Evolutionary conservation across 2,113 vertebrate species (phyloP).

Genomic region (Pionites leucogaster): DNA sequence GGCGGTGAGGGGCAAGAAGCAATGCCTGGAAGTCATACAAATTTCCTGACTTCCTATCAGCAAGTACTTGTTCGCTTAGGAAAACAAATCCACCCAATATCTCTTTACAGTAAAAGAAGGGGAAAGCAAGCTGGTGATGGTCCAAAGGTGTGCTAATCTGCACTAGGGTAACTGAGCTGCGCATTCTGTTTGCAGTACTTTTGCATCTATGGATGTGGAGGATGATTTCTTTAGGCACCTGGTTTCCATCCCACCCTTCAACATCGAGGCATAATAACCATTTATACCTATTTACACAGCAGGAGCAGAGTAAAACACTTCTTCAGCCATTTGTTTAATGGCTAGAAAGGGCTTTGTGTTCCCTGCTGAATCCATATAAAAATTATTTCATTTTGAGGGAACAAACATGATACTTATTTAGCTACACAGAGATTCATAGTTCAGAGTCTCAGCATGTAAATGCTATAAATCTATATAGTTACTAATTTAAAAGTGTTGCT

Average conservation of each 20-base stretch:
- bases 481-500: slow-evolving; percentile 14
- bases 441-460: background rate
- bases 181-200: background rate
- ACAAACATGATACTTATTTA: background rate
- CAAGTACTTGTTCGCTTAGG: background rate
- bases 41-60: background rate
- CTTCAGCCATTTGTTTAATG: background rate
- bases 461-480: background rate
- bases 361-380: background rate
- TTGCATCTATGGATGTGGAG: background rate
- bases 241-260: background rate
- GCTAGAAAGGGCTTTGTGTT: background rate
- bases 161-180: background rate
- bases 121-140: background rate
- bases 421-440: background rate
- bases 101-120: background rate
- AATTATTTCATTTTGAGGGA: background rate
- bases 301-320: background rate
- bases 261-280: background rate
- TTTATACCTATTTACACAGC: background rate
- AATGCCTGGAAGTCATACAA: background rate
- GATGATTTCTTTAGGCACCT: background rate
- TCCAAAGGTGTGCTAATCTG: background rate
- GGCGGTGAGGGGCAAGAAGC: background rate
- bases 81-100: background rate